phyloP scores from a whole-genome alignment of 2,888 invertebrate genomes.

The Yponomeuta plumbellus region DNA sequence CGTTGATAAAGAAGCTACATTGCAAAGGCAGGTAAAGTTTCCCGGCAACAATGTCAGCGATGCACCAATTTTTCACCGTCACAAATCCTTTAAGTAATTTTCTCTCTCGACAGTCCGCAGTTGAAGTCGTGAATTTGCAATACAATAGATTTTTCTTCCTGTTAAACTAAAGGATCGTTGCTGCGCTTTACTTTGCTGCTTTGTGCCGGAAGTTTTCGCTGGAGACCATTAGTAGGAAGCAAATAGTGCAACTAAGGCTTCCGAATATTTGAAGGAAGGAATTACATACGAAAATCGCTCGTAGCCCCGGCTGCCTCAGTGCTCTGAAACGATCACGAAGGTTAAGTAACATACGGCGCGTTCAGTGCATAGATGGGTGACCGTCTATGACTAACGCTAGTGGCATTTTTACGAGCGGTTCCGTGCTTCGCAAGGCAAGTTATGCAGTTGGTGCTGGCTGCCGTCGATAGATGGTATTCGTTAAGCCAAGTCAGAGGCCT shows the following conservation, averaged over 20 bases:
- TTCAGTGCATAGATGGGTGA: too few relatives aligned
- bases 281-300: too few relatives aligned
- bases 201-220: background rate
- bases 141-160: slow-evolving; percentile 4
- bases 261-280: background rate
- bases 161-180: slow-evolving; percentile 1
- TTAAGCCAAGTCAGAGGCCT: too few relatives aligned
- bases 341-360: too few relatives aligned
- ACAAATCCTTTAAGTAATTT: slow-evolving; percentile 17
- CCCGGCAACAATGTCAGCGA: background rate
- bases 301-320: too few relatives aligned
- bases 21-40: background rate
- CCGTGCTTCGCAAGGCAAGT: too few relatives aligned
- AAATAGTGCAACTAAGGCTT: background rate
- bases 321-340: too few relatives aligned
- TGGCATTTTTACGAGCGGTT: too few relatives aligned
- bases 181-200: background rate
- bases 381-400: too few relatives aligned
- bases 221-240: background rate
- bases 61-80: slow-evolving; percentile 17
- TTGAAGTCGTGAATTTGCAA: slow-evolving; percentile 1
- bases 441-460: too few relatives aligned
- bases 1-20: background rate
- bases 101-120: slow-evolving; percentile 5
- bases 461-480: too few relatives aligned